Percentiles rank a stretch among this genome's conserved stretches.
These are phyloP conservation scores for Musca domestica DNA, from an alignment of 1,140 invertebrate genomes.

Conservation along the genomic window DNA sequence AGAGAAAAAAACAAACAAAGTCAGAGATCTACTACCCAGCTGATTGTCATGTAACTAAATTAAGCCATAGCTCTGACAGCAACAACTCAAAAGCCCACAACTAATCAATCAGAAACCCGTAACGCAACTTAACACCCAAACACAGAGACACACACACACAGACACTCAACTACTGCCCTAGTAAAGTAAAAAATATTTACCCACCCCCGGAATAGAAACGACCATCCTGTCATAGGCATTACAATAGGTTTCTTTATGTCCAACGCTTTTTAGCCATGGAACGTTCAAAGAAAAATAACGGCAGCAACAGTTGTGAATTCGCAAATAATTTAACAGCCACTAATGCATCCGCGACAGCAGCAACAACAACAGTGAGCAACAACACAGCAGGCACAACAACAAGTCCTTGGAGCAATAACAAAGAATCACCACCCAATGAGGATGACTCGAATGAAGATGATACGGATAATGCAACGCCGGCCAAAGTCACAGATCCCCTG, in stretches of 20 bases:
- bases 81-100: too few relatives aligned
- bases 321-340: conserved; percentile 27
- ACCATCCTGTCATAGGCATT: neutral
- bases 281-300: conserved; percentile 34
- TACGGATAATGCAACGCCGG: conserved; percentile 43
- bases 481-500: conserved; percentile 49
- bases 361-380: conserved; percentile 14
- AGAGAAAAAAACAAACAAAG: too few relatives aligned
- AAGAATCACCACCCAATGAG: conserved; percentile 40
- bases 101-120: too few relatives aligned
- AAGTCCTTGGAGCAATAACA: conserved; percentile 47
- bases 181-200: neutral
- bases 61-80: too few relatives aligned
- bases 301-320: conserved; percentile 44
- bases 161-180: neutral
- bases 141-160: neutral
- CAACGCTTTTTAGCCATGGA: conserved; percentile 33
- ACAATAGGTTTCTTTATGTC: neutral
- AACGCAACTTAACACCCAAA: neutral
- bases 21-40: too few relatives aligned
- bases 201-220: neutral
- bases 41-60: too few relatives aligned
- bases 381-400: too few relatives aligned
- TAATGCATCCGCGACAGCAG: conserved; percentile 21
- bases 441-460: conserved; percentile 43